Evolutionary conservation across 2,888 invertebrate species (phyloP).

Genomic region (Monochamus alternatus): DNA sequence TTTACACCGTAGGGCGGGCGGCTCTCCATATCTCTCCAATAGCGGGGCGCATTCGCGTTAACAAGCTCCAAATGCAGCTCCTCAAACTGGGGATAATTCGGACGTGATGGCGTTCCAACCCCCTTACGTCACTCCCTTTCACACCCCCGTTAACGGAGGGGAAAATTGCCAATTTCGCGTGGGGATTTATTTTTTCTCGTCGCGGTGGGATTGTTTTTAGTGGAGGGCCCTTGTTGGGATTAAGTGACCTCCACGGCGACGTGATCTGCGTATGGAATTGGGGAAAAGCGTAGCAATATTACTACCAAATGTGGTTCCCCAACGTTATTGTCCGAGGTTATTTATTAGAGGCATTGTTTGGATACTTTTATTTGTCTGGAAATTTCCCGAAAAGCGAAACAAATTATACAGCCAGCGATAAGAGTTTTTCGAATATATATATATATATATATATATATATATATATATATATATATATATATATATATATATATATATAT

Average conservation of each 20-base stretch:
- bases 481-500: no score
- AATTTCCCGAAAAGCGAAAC: neutral
- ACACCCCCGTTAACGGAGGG: neutral
- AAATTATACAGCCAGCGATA: no score
- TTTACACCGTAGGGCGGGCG: neutral
- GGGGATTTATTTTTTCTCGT: neutral
- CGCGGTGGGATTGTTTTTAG: conserved; percentile 2
- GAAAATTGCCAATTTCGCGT: conserved; percentile 22
- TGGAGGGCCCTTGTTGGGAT: neutral
- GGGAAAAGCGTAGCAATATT: neutral
- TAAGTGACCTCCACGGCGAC: conserved; percentile 4
- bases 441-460: no score
- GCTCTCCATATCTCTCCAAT: neutral
- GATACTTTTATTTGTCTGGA: neutral
- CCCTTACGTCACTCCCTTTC: neutral
- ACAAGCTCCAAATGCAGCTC: conserved; percentile 13
- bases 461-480: no score
- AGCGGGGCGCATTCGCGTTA: neutral
- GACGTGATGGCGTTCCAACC: neutral
- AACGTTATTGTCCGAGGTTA: no score
- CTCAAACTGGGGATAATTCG: neutral
- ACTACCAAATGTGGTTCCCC: neutral
- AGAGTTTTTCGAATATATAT: no score
- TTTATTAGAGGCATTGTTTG: neutral
- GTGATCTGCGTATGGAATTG: neutral